Evolutionary conservation across 2,113 vertebrate genomes (phyloP).

Genomic region (Tyto alba): DNA sequence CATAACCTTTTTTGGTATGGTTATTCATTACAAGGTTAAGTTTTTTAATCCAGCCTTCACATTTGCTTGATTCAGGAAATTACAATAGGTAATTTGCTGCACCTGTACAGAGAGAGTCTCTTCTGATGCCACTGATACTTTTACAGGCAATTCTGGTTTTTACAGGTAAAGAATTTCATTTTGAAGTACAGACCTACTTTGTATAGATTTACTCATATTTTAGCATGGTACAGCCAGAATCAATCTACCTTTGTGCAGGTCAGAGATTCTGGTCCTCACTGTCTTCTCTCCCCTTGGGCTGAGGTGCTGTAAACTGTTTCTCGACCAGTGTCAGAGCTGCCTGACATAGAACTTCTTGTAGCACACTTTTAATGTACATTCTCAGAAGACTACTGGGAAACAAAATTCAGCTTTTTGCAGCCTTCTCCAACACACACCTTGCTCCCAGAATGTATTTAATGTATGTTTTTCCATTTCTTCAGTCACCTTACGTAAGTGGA

Average conservation of each 20-base stretch:
- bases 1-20: neutral
- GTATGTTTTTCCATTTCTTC: neutral
- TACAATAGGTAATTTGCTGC: neutral
- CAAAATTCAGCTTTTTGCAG: neutral
- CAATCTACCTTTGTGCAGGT: neutral
- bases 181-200: neutral
- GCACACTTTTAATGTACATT: neutral
- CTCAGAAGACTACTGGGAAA: neutral
- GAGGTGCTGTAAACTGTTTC: neutral
- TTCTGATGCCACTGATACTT: neutral
- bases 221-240: neutral
- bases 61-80: neutral
- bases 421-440: neutral
- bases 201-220: neutral
- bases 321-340: neutral
- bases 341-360: neutral
- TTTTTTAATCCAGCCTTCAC: neutral
- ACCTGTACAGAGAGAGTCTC: neutral
- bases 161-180: neutral
- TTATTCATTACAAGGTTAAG: neutral
- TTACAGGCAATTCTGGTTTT: neutral
- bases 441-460: neutral
- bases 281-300: neutral
- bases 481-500: neutral
- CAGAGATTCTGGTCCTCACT: neutral